A percentile compares a stretch with the other conserved stretches of the same genome.
Evolutionary conservation across 2,113 vertebrate genomes (phyloP).

Genomic region (Choloepus hoffmanni): DNA sequence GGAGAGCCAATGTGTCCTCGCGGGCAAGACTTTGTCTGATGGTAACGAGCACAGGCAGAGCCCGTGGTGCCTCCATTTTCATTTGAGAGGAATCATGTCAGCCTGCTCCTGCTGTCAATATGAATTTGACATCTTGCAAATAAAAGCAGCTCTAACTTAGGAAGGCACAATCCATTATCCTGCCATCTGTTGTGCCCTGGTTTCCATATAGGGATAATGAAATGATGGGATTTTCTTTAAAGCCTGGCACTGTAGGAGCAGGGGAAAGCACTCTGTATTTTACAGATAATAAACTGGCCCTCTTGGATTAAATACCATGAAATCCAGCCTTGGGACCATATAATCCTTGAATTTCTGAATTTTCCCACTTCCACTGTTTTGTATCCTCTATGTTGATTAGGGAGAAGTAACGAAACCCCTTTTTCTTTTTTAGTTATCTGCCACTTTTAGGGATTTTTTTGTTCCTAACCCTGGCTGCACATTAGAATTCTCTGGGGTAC

Average conservation of each 20-base stretch:
- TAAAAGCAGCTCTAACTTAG: conserved; percentile 58
- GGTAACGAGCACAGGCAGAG: conserved; percentile 4
- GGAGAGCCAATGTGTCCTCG: neutral
- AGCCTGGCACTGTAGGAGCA: conserved; percentile 14
- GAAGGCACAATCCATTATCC: conserved; percentile 52
- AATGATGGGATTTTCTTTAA: conserved; percentile 59
- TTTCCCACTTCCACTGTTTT: neutral
- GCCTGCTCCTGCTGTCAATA: neutral
- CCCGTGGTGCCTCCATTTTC: conserved; percentile 9
- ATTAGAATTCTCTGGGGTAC: neutral
- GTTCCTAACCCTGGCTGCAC: neutral
- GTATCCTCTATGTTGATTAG: neutral
- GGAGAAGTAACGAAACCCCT: neutral
- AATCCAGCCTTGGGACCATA: neutral
- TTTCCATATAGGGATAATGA: conserved; percentile 47
- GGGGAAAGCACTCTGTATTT: conserved; percentile 22
- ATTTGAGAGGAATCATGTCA: conserved; percentile 49
- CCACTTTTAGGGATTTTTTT: neutral
- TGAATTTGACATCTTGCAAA: conserved; percentile 65
- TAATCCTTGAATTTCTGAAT: neutral
- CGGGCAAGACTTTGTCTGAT: neutral
- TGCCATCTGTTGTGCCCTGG: conserved; percentile 64
- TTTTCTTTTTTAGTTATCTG: conserved; percentile 8
- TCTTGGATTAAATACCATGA: neutral
- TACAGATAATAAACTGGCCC: neutral